Conservation (phyloP, 2,888 invertebrate genomes). For the Holacanthella duospinosa region DNA sequence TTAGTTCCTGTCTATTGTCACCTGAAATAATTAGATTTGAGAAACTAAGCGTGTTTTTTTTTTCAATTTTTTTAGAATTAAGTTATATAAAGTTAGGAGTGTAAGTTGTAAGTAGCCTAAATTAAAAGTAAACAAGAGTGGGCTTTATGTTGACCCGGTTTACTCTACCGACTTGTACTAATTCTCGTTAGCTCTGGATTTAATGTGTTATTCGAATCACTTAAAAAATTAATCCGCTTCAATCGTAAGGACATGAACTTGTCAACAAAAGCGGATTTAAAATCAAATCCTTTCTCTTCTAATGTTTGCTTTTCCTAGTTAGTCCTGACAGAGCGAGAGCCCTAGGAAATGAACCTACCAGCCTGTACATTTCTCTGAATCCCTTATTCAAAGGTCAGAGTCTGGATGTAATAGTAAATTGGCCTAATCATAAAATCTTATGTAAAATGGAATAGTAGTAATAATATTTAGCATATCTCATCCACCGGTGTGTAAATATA, state of each 20-base stretch:
- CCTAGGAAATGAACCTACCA: neutral
- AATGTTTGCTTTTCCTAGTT: neutral
- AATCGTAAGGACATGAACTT: neutral
- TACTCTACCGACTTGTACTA: no score
- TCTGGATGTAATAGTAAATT: neutral
- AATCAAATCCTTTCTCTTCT: no score
- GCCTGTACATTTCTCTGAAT: neutral
- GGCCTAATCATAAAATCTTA: slow-evolving; percentile 3
- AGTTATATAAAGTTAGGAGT: no score
- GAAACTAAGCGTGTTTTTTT: no score
- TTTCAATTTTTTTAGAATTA: no score
- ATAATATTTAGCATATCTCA: neutral
- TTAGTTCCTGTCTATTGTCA: no score
- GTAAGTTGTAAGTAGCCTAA: no score
- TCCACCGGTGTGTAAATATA: neutral
- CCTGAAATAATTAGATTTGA: no score
- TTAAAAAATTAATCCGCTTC: slow-evolving; percentile 3
- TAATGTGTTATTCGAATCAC: neutral
- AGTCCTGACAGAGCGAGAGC: no score
- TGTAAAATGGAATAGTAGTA: neutral
- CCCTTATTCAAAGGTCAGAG: no score
- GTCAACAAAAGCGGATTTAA: slow-evolving; percentile 2
- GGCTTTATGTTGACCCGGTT: no score
- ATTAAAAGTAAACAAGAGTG: no score
- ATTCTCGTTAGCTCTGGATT: neutral